Percentiles rank a stretch among this genome's conserved stretches.
These are phyloP conservation scores for Chloroceryle aenea DNA, from an alignment of 2,113 vertebrate genomes.

Conservation along the genomic window DNA sequence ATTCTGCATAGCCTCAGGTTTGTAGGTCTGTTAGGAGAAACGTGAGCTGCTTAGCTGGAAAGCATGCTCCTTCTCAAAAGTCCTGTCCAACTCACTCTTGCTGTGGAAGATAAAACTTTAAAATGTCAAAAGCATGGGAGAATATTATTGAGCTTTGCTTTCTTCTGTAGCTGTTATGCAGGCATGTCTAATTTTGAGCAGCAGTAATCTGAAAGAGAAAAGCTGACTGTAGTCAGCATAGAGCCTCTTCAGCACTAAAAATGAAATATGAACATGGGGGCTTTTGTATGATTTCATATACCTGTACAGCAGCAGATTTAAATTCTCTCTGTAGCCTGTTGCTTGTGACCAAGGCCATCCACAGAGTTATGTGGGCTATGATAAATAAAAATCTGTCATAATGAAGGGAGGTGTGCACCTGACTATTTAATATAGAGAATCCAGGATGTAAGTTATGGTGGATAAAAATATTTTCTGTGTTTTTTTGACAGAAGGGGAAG, in stretches of 20 bases:
- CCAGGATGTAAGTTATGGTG: not conserved
- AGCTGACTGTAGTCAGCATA: not conserved
- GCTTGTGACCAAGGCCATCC: not conserved
- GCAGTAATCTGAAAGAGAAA: not conserved
- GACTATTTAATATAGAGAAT: not conserved
- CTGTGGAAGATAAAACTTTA: not conserved
- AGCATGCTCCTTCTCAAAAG: not conserved
- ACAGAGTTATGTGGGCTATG: not conserved
- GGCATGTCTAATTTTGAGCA: accelerated
- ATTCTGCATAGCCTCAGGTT: not conserved
- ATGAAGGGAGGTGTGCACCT: not conserved
- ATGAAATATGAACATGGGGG: not conserved
- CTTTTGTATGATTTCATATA: not conserved
- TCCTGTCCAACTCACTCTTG: not conserved
- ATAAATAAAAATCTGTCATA: not conserved
- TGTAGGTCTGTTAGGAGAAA: not conserved
- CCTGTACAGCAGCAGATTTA: not conserved
- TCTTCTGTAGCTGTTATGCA: not conserved
- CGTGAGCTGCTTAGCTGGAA: not conserved
- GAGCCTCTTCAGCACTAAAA: not conserved
- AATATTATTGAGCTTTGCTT: not conserved
- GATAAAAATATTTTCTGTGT: not conserved
- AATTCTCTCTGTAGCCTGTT: not conserved
- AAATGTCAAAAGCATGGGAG: not conserved
- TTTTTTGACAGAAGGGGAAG: not conserved